Base-by-base conservation (phyloP, 2,797 vertebrate genomes). In the Acanthis flammea region DNA sequence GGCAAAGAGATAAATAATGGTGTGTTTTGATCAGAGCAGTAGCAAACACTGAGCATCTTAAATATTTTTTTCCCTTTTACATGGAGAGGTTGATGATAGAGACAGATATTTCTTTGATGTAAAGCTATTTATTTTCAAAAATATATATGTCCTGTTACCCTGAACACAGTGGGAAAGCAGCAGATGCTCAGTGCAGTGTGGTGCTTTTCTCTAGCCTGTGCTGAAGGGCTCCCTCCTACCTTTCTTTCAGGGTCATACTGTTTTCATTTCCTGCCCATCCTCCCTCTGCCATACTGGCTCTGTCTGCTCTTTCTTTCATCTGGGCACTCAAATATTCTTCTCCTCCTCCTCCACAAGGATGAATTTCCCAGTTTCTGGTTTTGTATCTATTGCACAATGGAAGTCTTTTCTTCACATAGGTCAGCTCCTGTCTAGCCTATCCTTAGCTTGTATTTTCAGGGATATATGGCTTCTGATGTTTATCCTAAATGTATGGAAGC, bases 61-160 rank as follows among this genome's bases (percentile, higher is more conserved):
- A 9, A 19, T 63, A 74, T 61, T 68, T 45, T 72, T 84, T 89
- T 53, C 18, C 30, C 13, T 76, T 85, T 79, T 45, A 87, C 37
- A 57, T 19, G 37, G 44, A 67, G 37, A 82, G 51, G 45, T 2
- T 73, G 44, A 87, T 24, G 48, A 92, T 48, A 90, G n/a, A 66
- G 51, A 27, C 71, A 55, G 51, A 37, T 79, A 93, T 39, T 79
- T 76, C 60, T 85, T 57, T 66, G 53, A 92, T 73, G 33, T 48
- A 67, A 89, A 89, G n/a, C 41, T 95, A 71, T 62, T 94, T 73
- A 66, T 70, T 92, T 91, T 89, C 44, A 60, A 67, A 90, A 17
- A 71, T 30, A 81, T 44, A 0, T 84, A 54, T 39, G 54, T 61
- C 33, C 45, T 74, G 31, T 50, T 87, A 41, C 58, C 27, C 44